These are phyloP conservation scores for Clusia tigrina DNA, from an alignment of 2,888 invertebrate species.

Conservation along the genomic window DNA sequence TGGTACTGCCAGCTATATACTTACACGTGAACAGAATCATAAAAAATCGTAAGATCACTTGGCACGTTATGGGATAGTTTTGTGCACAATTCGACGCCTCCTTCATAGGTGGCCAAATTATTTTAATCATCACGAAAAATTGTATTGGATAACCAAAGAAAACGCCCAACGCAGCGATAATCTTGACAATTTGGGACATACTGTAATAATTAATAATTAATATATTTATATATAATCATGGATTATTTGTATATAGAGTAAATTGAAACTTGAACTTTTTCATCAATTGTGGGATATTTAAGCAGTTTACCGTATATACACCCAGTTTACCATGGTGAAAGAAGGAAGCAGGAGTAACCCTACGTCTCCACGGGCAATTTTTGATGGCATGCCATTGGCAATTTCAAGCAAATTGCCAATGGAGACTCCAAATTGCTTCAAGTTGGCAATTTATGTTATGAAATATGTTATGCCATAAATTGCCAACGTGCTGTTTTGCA, in stretches of 20 bases:
- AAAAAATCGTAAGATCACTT: conserved; percentile 74
- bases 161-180: conserved; percentile 84
- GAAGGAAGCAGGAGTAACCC: no score
- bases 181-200: conserved; percentile 80
- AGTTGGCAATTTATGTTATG: no score
- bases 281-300: no score
- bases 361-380: no score
- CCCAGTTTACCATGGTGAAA: no score
- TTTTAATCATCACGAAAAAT: conserved; percentile 91
- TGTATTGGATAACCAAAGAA: conserved; percentile 94
- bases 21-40: conserved; percentile 86
- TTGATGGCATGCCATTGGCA: no score
- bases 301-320: no score
- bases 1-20: no score
- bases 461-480: no score
- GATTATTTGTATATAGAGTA: neutral
- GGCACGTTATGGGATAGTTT: conserved; percentile 70
- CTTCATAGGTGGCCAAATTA: conserved; percentile 83
- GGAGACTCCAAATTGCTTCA: no score
- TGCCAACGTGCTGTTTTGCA: no score
- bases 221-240: neutral
- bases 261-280: neutral
- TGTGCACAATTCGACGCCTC: conserved; percentile 67
- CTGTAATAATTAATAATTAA: conserved; percentile 66
- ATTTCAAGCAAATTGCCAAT: no score